Evolutionary conservation across 2,888 invertebrate species (phyloP).

Genomic region (Troides helena): DNA sequence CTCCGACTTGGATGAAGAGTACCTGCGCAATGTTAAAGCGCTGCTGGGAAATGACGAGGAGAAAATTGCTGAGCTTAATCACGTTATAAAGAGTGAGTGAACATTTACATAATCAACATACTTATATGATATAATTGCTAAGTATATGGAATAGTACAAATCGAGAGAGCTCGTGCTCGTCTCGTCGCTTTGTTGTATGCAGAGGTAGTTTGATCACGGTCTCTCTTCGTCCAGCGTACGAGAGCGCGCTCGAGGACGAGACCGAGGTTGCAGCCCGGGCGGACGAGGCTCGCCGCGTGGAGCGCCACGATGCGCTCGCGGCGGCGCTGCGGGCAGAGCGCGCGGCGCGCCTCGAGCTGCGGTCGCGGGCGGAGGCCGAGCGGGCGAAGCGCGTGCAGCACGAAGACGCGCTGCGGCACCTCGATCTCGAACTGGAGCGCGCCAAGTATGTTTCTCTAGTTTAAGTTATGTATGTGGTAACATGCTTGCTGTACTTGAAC

Average conservation of each 20-base stretch:
- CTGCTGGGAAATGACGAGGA: conserved; percentile 62
- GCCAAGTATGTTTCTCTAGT: conserved; percentile 40
- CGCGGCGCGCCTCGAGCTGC: conserved; percentile 26
- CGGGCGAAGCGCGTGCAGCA: conserved; percentile 19
- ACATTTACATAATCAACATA: not conserved
- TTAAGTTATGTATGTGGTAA: too few species aligned
- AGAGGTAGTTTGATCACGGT: too few species aligned
- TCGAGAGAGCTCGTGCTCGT: too few species aligned
- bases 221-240: not conserved
- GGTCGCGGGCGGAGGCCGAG: conserved; percentile 12
- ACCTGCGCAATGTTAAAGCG: conserved; percentile 47
- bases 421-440: conserved; percentile 49
- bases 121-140: too few species aligned
- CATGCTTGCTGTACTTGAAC: too few species aligned
- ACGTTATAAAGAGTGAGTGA: conserved; percentile 53
- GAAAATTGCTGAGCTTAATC: conserved; percentile 50
- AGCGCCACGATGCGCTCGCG: conserved; percentile 43
- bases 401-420: conserved; percentile 28
- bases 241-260: conserved; percentile 47
- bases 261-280: conserved; percentile 50
- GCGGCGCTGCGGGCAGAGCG: conserved; percentile 37
- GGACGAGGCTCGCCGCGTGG: conserved; percentile 45
- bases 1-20: conserved; percentile 57
- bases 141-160: too few species aligned
- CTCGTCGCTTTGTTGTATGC: too few species aligned